Evolutionary conservation across 2,888 invertebrate species (phyloP).

Genomic region (Eupithecia inturbata): DNA sequence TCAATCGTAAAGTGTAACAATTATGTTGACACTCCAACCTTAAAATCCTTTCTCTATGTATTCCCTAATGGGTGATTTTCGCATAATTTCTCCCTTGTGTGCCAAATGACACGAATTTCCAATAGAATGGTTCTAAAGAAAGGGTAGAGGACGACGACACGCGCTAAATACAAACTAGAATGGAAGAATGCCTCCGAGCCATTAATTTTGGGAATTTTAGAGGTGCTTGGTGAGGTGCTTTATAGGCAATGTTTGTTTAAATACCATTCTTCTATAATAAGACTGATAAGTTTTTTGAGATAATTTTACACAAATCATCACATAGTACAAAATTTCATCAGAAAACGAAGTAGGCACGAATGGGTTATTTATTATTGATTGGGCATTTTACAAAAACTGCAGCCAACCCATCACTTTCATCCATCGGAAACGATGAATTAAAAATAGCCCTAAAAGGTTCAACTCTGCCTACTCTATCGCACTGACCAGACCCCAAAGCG

Average conservation of each 20-base stretch:
- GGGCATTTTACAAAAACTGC: slow-evolving; percentile 15
- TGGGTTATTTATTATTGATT: neutral
- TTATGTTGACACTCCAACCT: slow-evolving; percentile 59
- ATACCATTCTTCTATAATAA: slow-evolving; percentile 1
- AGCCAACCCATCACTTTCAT: slow-evolving; percentile 16
- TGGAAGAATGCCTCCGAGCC: slow-evolving; percentile 39
- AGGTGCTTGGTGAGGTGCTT: neutral
- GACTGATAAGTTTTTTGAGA: neutral
- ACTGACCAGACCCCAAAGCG: slow-evolving; percentile 46
- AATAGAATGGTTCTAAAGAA: slow-evolving; percentile 63
- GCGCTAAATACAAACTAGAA: slow-evolving; percentile 41
- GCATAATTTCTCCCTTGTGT: slow-evolving; percentile 57
- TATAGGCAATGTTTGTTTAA: slow-evolving; percentile 10
- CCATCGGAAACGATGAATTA: too few species aligned
- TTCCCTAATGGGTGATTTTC: slow-evolving; percentile 72
- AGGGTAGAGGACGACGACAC: slow-evolving; percentile 49
- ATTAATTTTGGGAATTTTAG: slow-evolving; percentile 27
- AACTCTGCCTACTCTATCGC: slow-evolving; percentile 23
- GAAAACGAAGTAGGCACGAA: neutral
- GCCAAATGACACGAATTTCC: slow-evolving; percentile 64
- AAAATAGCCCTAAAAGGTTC: slow-evolving; percentile 37
- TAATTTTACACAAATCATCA: neutral
- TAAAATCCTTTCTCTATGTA: slow-evolving; percentile 65
- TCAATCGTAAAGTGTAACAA: slow-evolving; percentile 61
- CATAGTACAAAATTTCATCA: neutral